Evolutionary conservation across 2,797 vertebrate species (phyloP), one percentile per base, ranked within the genome.

Genomic region (Lepidocolaptes lacrymiger): DNA sequence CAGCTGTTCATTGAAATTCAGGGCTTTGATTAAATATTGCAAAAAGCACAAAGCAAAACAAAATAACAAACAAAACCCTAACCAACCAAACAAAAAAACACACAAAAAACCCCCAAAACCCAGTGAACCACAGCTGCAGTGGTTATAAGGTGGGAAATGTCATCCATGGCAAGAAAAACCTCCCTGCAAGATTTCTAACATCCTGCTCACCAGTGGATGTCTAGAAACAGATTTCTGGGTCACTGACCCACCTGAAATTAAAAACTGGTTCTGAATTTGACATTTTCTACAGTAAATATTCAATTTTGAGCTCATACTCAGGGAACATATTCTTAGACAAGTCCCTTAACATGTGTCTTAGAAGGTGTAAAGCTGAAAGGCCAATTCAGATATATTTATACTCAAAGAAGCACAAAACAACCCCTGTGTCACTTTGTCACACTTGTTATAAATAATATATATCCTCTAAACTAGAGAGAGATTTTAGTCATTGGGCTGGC

Each of bases 11-110:
- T 19, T 43, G 24, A 55, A 59, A 72, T 62, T 39, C 27, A 74
- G 12, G 9, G 7, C 30, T 89, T 52, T n/a, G 23, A 63, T 32
- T 46, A 37, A 69, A 63, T 68, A 19, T 7, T 5, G 4, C 4
- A 37, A 41, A 37, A 63, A 43, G 0, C 1, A 3, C 16, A 14
- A 27, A 44, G 8, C 1, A 30, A 66, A 39, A 10, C 3, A 34
- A 34, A 8, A 28, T 12, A 9, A 2, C 3, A 22, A 48, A 6
- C 16, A 37, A 28, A 44, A 32, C 9, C 9, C 22, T 18, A 55
- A 41, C 7, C 7, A 30, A 2, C 4, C 23, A 26, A 48, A 2
- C 15, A 69, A 32, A 28, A 21, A 32, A 14, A 14, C 7, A 8
- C 9, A 28, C 36, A 15, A 12, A 13, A 22, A 21, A 12, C 26